Conservation (phyloP, 1,140 invertebrate genomes). For the Drosophila lini region DNA sequence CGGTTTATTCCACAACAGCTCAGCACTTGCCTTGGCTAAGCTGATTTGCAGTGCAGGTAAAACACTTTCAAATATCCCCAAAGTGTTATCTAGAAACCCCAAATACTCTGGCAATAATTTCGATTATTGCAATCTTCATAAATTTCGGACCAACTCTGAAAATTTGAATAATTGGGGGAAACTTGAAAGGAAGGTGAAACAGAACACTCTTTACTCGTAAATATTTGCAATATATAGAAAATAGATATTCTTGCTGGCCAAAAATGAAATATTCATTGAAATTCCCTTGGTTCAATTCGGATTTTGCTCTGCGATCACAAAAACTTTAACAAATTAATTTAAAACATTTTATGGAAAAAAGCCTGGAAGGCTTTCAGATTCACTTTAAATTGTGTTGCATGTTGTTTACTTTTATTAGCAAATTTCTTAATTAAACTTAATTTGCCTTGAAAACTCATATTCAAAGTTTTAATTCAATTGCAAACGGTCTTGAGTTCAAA, state of each 20-base stretch:
- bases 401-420: not conserved
- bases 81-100: not conserved
- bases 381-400: not conserved
- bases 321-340: not conserved
- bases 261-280: too few relatives aligned
- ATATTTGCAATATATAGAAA: not conserved
- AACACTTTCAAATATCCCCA: slow-evolving; percentile 20
- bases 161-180: not conserved
- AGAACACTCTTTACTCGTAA: not conserved
- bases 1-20: slow-evolving; percentile 22
- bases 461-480: slow-evolving; percentile 4
- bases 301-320: too few relatives aligned
- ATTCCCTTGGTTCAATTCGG: not conserved
- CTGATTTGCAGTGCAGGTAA: slow-evolving; percentile 48
- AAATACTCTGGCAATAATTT: not conserved
- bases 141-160: too few relatives aligned
- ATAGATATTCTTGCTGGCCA: not conserved
- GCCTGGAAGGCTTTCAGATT: not conserved
- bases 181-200: not conserved
- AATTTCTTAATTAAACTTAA: not conserved
- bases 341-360: not conserved
- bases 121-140: not conserved
- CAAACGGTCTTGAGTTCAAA: not conserved
- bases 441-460: not conserved
- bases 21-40: slow-evolving; percentile 41